phyloP scores from a whole-genome alignment of 2,797 vertebrate genomes.

The Takifugu rubripes region DNA sequence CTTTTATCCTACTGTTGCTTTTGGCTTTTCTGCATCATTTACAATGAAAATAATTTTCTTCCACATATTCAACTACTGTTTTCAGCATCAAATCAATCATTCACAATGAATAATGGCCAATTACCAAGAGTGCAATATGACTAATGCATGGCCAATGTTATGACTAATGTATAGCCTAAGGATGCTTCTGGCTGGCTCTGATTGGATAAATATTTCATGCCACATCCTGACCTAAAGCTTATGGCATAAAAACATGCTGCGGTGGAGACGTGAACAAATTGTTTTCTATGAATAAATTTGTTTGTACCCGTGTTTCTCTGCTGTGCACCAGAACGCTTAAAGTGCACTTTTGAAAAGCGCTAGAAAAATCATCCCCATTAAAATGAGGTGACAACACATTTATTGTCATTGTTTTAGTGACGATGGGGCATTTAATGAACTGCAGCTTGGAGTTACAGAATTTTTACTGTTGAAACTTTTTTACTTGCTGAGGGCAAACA shows the following conservation, averaged over 20 bases:
- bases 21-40: conserved; percentile 24
- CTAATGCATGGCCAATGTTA: conserved; percentile 56
- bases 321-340: too few species aligned
- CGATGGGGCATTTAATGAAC: too few species aligned
- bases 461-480: too few species aligned
- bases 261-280: conserved; percentile 52
- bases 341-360: not conserved
- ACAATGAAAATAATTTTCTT: conserved; percentile 30
- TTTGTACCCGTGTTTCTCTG: conserved; percentile 12
- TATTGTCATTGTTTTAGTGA: not conserved
- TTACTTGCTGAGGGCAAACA: too few species aligned
- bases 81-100: conserved; percentile 58
- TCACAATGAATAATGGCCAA: conserved; percentile 56
- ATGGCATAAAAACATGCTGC: conserved; percentile 54
- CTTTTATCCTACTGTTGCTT: not conserved
- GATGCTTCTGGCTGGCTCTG: conserved; percentile 57
- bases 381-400: not conserved
- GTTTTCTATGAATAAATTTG: conserved; percentile 57
- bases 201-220: conserved; percentile 74
- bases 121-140: conserved; percentile 64
- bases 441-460: too few species aligned
- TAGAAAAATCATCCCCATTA: not conserved
- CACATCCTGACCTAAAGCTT: conserved; percentile 51
- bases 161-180: conserved; percentile 69
- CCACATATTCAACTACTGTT: conserved; percentile 48